Evolutionary conservation across 2,797 vertebrate species (phyloP).

Genomic region (Pampus argenteus): DNA sequence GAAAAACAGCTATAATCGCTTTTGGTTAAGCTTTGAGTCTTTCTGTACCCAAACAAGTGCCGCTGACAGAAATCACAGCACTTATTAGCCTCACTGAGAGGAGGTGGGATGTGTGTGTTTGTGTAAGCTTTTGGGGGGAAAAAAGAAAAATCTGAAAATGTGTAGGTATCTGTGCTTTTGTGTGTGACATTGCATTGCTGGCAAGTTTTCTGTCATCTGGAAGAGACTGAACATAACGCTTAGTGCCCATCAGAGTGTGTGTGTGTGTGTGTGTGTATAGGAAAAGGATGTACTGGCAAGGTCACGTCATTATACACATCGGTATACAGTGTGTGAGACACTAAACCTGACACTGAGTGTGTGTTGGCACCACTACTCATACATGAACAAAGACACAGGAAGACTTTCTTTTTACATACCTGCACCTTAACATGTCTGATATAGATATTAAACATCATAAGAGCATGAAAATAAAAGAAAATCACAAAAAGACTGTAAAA

Average conservation of each 20-base stretch:
- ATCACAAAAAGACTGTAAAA: not conserved
- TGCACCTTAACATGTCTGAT: no score
- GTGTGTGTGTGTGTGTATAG: not conserved
- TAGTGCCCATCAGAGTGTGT: not conserved
- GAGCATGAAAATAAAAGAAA: no score
- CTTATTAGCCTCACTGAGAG: conserved; percentile 45
- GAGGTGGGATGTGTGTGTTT: conserved; percentile 25
- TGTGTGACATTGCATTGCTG: conserved; percentile 46
- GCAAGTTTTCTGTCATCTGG: conserved; percentile 28
- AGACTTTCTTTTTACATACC: not conserved
- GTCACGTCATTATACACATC: conserved; percentile 11
- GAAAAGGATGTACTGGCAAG: conserved; percentile 7
- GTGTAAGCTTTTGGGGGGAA: conserved; percentile 1
- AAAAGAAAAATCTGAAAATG: conserved; percentile 5
- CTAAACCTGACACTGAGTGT: conserved; percentile 9
- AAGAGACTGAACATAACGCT: conserved; percentile 8
- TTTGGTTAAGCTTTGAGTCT: conserved; percentile 43
- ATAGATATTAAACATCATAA: no score
- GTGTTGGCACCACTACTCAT: conserved; percentile 16
- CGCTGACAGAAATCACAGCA: conserved; percentile 52
- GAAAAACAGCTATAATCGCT: conserved; percentile 51
- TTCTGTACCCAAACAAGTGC: conserved; percentile 44
- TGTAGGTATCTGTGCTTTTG: conserved; percentile 26
- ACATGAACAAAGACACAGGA: conserved; percentile 9
- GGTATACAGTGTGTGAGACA: not conserved